A percentile compares a stretch with the other conserved stretches of the same genome.
Conservation (phyloP, 2,888 invertebrate species). For the Fragum fragum region DNA sequence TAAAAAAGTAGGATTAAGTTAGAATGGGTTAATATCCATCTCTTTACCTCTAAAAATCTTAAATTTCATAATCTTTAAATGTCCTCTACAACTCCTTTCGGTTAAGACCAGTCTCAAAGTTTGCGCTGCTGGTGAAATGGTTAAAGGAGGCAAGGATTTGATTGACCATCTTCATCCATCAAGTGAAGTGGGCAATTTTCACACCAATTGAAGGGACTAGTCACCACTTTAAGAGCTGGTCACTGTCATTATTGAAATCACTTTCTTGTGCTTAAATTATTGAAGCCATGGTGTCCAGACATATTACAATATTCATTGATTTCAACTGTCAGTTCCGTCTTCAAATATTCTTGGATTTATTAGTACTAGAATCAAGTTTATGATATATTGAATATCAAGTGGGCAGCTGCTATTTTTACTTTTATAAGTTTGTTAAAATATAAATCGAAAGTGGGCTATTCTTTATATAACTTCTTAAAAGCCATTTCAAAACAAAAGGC, state of each 20-base stretch:
- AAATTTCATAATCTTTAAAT: not conserved
- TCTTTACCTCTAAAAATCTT: too few relatives aligned
- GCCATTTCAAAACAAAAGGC: too few relatives aligned
- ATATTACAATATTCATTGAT: conserved; percentile 2
- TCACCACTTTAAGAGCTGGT: conserved; percentile 14
- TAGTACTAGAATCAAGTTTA: too few relatives aligned
- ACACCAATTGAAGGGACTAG: conserved; percentile 12
- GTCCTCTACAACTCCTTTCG: not conserved
- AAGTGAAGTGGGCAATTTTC: conserved; percentile 13
- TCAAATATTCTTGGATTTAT: not conserved
- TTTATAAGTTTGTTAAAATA: too few relatives aligned
- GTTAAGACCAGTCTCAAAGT: not conserved
- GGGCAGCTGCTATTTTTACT: too few relatives aligned
- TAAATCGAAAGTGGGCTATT: too few relatives aligned
- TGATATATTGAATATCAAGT: too few relatives aligned
- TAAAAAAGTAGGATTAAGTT: too few relatives aligned
- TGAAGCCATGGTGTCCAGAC: not conserved
- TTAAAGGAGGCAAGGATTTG: not conserved
- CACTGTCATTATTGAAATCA: conserved; percentile 20
- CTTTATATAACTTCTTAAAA: too few relatives aligned
- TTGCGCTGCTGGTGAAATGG: not conserved
- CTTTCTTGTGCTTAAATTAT: not conserved
- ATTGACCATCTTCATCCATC: not conserved
- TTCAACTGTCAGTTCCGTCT: not conserved
- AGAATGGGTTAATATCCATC: too few relatives aligned